Conservation (phyloP, 2,113 vertebrate species). For the Pomatorhinus ruficollis region DNA sequence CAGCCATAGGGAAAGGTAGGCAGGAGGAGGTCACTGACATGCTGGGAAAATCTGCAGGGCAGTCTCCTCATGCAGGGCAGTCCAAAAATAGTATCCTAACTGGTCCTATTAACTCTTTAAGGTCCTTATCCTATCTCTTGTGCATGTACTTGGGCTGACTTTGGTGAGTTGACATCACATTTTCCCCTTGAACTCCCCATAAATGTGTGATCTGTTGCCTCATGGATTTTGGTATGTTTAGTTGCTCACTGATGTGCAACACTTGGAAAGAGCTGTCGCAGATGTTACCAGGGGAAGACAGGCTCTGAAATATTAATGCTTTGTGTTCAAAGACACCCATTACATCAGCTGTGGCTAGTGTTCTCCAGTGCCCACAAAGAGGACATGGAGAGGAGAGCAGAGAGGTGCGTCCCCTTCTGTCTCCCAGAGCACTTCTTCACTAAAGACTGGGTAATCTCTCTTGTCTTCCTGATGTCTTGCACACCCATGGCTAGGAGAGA, state of each 20-base stretch:
- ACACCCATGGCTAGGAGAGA: background rate
- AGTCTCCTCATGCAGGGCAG: background rate
- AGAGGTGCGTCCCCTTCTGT: background rate
- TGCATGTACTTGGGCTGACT: background rate
- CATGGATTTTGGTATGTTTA: background rate
- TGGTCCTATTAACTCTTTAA: background rate
- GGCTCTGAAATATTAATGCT: background rate
- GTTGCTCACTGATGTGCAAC: background rate
- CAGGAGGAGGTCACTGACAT: background rate
- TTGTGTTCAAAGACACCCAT: background rate
- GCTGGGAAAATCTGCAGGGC: slow-evolving; percentile 16
- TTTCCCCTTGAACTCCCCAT: background rate
- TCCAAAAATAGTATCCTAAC: background rate
- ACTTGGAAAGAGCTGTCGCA: background rate
- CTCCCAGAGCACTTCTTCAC: background rate
- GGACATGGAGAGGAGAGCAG: background rate
- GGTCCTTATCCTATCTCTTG: background rate
- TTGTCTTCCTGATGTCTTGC: background rate
- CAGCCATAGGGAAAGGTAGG: background rate
- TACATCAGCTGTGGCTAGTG: background rate
- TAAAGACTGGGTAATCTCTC: background rate
- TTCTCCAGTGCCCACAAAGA: background rate
- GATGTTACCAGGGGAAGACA: fast-evolving
- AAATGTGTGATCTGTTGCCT: background rate
- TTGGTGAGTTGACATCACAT: background rate